Base-by-base conservation (phyloP, 2,888 invertebrate species). In the Polyommatus icarus region DNA sequence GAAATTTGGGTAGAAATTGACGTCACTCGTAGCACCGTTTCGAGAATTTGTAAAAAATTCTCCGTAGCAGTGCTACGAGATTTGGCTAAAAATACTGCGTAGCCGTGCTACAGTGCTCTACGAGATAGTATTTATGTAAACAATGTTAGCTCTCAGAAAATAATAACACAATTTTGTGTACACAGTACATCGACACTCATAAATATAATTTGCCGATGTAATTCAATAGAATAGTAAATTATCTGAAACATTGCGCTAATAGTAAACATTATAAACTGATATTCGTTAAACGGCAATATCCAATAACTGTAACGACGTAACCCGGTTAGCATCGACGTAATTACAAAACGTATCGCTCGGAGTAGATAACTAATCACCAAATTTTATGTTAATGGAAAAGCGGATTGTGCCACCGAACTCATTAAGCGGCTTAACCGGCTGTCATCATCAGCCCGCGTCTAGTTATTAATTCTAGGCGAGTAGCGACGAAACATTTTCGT, bases 301-400 rank as follows among this genome's bases (percentile, higher is more conserved):
- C 67, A 67, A 67, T 67, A 67, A 61, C 61, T 73, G 46, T 73
- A 40, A 75, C 24, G 29, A 20, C 50, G 29, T 50, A 75, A 75
- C 29, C 4, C 4, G 29, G 50, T 50, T 75, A 75, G 46, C 24
- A 54, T 24, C 54, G 75, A 24, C 18, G 75, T 75, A 54, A 54
- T 75, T 75, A 75, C 75, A 54, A 54, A 73, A 73, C 73, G 73
- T 73, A 73, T 46, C 73, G 73, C 73, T 40, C 20, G 20, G 73
- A 46, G 73, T 24, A 20, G 40, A 73, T 67, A 67, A 67, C 67
- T 67, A 67, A 67, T 67, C 67, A 67, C 67, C 67, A 67, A 67
- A 67, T 67, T 67, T 67, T 67, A 67, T 67, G 67, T 67, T 67
- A 67, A 67, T 67, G 67, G 29, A 67, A 67, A 67, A 67, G 67